A percentile compares a stretch with the other conserved stretches of the same genome.
Evolutionary conservation across 2,113 vertebrate species (phyloP).

Genomic region (Grus americana): DNA sequence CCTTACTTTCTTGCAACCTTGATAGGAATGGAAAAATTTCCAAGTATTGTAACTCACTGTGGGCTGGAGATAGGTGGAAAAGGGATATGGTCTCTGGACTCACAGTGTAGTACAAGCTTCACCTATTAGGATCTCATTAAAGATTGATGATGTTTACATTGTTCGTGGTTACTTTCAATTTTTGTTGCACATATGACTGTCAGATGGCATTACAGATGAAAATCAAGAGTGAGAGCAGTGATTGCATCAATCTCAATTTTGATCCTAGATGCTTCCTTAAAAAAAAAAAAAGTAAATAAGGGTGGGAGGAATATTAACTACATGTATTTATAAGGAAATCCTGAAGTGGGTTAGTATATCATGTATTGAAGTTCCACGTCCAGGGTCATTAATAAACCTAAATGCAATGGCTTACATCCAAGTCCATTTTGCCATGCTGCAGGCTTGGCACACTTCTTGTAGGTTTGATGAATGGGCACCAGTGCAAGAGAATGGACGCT

Average conservation of each 20-base stretch:
- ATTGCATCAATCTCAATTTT: neutral
- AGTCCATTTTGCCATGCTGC: neutral
- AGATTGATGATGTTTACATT: constrained; percentile 20
- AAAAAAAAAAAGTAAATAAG: neutral
- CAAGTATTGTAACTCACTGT: neutral
- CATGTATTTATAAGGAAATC: neutral
- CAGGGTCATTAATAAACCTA: neutral
- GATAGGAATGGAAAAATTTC: neutral
- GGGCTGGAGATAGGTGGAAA: neutral
- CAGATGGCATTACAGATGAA: constrained; percentile 12
- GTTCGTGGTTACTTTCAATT: neutral
- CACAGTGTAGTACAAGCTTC: neutral
- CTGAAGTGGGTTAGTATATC: neutral
- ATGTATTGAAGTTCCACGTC: neutral
- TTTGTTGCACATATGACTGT: constrained; percentile 13
- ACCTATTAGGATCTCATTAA: constrained; percentile 16
- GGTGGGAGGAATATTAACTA: fast-evolving
- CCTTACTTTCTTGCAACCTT: neutral
- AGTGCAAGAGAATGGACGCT: neutral
- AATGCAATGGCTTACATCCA: neutral
- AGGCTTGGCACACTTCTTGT: neutral
- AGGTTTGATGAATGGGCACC: neutral
- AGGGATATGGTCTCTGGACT: neutral
- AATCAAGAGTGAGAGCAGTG: neutral
- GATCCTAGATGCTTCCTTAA: neutral